Percentiles rank a stretch among this genome's conserved stretches.
These are phyloP conservation scores for Seriola quinqueradiata DNA, from an alignment of 2,113 vertebrate species.

Conservation along the genomic window DNA sequence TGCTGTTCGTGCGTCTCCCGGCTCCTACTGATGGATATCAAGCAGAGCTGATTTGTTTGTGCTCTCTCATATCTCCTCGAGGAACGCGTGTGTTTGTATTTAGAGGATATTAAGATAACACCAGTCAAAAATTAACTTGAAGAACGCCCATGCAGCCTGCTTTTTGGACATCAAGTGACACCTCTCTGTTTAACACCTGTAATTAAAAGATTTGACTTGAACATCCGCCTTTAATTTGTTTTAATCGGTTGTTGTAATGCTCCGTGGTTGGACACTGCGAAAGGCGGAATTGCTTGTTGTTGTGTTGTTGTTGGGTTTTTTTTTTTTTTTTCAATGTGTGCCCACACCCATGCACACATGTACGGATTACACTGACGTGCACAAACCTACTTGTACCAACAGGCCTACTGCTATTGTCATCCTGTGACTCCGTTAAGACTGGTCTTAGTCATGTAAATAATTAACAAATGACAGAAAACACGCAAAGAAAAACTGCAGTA, in stretches of 20 bases:
- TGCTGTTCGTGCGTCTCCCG: constrained; percentile 54
- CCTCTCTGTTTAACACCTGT: constrained; percentile 13
- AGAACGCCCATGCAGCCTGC: background rate
- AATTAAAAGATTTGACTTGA: constrained; percentile 19
- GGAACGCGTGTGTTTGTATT: constrained; percentile 20
- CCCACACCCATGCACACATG: background rate
- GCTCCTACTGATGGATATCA: constrained; percentile 46
- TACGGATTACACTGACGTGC: constrained; percentile 10
- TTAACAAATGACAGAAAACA: constrained; percentile 70
- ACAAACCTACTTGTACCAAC: background rate
- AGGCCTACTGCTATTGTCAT: background rate
- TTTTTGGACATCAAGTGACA: background rate
- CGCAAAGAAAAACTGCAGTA: constrained; percentile 57
- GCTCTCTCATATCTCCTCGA: constrained; percentile 30
- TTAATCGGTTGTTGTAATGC: constrained; percentile 5
- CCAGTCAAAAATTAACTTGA: constrained; percentile 29
- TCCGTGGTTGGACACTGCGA: background rate
- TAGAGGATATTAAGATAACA: constrained; percentile 32
- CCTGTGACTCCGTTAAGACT: constrained; percentile 35
- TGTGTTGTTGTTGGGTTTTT: background rate
- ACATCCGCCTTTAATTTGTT: constrained; percentile 21
- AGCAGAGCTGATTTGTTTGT: constrained; percentile 58
- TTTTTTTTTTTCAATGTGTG: background rate
- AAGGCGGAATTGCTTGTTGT: background rate
- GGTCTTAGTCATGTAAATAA: constrained; percentile 69